These are phyloP conservation scores for Dolichomitus sp. DNA, from an alignment of 2,888 invertebrate genomes.

Conservation along the genomic window DNA sequence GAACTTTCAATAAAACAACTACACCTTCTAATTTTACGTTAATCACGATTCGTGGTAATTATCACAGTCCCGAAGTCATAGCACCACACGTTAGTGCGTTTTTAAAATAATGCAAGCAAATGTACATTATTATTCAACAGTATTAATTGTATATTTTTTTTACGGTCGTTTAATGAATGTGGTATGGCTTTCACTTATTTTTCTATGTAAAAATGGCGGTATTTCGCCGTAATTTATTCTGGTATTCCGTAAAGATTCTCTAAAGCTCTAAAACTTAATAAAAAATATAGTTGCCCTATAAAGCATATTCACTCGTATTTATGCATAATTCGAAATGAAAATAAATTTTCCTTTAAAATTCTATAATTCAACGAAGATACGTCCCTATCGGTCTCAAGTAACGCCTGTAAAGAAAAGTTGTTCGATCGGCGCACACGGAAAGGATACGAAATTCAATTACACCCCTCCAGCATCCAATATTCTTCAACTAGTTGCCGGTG, in stretches of 20 bases:
- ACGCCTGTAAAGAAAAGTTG: slow-evolving; percentile 52
- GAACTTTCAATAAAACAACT: neutral
- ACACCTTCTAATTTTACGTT: slow-evolving; percentile 71
- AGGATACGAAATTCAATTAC: slow-evolving; percentile 81
- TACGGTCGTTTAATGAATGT: neutral
- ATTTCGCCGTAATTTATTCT: too few species aligned
- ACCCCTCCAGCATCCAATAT: slow-evolving; percentile 67
- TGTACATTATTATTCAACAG: slow-evolving; percentile 71
- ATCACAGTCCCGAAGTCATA: slow-evolving; percentile 88
- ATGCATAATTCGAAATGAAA: neutral
- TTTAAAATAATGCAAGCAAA: slow-evolving; percentile 75
- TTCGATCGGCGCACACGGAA: slow-evolving; percentile 76
- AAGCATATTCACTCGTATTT: neutral
- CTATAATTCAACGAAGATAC: neutral
- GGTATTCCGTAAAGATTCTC: too few species aligned
- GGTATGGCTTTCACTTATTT: neutral
- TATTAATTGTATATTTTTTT: neutral
- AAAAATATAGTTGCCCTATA: too few species aligned
- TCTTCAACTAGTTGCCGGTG: slow-evolving; percentile 61
- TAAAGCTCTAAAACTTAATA: too few species aligned
- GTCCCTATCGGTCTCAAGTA: slow-evolving; percentile 57
- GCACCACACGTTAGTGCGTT: slow-evolving; percentile 87
- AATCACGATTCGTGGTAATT: slow-evolving; percentile 87
- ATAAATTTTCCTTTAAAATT: slow-evolving; percentile 1
- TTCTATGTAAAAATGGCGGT: too few species aligned